Base-by-base conservation (phyloP, 1,140 invertebrate genomes). In the Drosophila melanica region DNA sequence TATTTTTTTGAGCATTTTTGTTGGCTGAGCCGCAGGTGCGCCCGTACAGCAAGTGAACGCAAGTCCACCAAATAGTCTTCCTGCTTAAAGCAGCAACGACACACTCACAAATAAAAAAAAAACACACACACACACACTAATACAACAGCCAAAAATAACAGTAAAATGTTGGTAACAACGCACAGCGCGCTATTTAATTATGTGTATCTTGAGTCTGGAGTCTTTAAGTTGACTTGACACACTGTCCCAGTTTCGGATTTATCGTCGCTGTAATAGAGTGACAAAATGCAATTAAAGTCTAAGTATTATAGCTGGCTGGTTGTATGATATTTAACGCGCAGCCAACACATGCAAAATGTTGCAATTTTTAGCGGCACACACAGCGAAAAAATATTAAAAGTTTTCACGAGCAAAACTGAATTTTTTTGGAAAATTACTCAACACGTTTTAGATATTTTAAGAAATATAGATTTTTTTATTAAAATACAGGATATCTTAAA, bases 221-320 rank as follows among this genome's bases (percentile, higher is more conserved):
- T 23, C 33, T 60, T 60, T 58, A 14, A 58, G n/a, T 50, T 76
- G 68, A 74, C 76, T 86, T 86, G 81, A 87, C 81, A 86, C 82
- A 87, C 75, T 87, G 84, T 82, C 79, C 79, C 84, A 87, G 72
- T 87, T 87, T 89, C 48, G 44, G 53, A 65, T 68, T 76, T 59
- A 57, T 68, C 70, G 64, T 45, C 42, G 64, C 70, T 50, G 69
- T 82, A 87, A 79, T 79, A 78, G 20, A 23, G 20, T 23, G 20
- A 23, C 20, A 23, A 23, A 23, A 23, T 23, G 20, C 20, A 23
- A 23, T 23, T 23, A 23, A 23, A 23, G 4, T 23, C 20, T 23
- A 23, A 27, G 27, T 27, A 27, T 27, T 27, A 27, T 27, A 27
- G 68, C 60, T 8, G 42, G 33, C 27, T 50, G 16, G 48, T 39